Conservation (phyloP, 2,888 invertebrate genomes). For the Eristalis tenax region DNA sequence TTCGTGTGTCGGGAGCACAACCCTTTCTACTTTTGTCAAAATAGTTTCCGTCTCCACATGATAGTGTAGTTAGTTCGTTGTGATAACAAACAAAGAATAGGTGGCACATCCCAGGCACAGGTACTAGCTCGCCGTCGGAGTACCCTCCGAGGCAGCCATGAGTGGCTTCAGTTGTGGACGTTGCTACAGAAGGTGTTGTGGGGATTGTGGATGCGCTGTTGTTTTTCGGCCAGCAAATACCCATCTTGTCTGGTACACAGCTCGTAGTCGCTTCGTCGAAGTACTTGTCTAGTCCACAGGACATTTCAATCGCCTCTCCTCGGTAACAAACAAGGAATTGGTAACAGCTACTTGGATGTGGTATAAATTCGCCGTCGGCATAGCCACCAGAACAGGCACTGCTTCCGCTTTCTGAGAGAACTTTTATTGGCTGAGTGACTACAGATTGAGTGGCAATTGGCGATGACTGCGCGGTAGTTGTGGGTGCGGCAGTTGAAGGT, state of each 20-base stretch:
- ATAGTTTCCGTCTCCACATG: constrained; percentile 61
- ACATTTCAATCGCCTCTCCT: too few relatives aligned
- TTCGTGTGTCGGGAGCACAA: neutral
- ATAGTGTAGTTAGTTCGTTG: constrained; percentile 9
- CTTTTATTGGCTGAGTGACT: neutral
- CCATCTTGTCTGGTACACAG: constrained; percentile 14
- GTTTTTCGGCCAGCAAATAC: constrained; percentile 43
- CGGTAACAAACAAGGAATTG: too few relatives aligned
- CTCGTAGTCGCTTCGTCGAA: neutral
- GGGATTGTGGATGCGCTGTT: neutral
- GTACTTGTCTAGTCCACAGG: too few relatives aligned
- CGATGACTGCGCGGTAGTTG: neutral
- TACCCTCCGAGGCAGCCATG: neutral
- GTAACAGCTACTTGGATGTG: too few relatives aligned
- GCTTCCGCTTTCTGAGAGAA: constrained; percentile 33
- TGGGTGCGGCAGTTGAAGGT: neutral
- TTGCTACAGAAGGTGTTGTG: neutral
- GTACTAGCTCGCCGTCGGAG: constrained; percentile 24
- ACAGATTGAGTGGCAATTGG: neutral
- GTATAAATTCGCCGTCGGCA: too few relatives aligned
- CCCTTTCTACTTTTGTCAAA: constrained; percentile 41
- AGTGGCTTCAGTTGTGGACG: neutral
- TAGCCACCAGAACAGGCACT: constrained; percentile 60
- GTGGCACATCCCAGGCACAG: constrained; percentile 9
- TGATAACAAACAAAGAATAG: constrained; percentile 33